Base-by-base conservation (phyloP, 2,888 invertebrate species). In the Margaritifera margaritifera region DNA sequence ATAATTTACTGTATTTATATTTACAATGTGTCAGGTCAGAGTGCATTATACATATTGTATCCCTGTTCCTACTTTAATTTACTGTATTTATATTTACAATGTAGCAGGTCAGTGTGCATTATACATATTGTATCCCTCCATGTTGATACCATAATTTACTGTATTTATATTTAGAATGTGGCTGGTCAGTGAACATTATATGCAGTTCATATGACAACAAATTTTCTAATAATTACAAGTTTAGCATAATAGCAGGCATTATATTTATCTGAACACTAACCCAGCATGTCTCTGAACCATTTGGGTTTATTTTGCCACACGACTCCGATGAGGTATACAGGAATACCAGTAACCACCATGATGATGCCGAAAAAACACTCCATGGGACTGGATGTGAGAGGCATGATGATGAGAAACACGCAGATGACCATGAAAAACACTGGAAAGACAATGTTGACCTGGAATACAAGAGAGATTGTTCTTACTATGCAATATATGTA, bases 321-420 rank as follows among this genome's bases (percentile, higher is more conserved):
- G 20, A 91, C 86, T 0, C 89, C 88, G 11, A 94, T 82, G 84
- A 94, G 94, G 89, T 96, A 96, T 19, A 96, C 94, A 15, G 96
- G 96, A 74, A 96, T 92, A 11, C 88, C 88, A 1, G 87, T 84
- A 42, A 80, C 72, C 4, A 87, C 82, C 76, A 89, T 85, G 22
- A 82, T 71, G 15, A 89, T 80, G 8, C 87, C 87, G 74, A 87
- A 83, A 24, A 87, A 75, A 65, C 87, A 87, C 71, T 87, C 87
- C 72, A 72, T 79, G n/a, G 88, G 87, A 62, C 79, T 84, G 69
- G 81, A 80, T 18, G 87, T 84, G 65, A 89, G 78, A 3, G 88
- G 88, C 63, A 85, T 82, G 15, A 88, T 74, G 66, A 88, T 79
- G 71, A 89, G 80, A 75, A 88, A 88, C 55, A 84, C 53, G 64